Percentiles rank a stretch among this genome's conserved stretches.
Conservation (phyloP, 2,113 vertebrate genomes). For the Zeus faber region DNA sequence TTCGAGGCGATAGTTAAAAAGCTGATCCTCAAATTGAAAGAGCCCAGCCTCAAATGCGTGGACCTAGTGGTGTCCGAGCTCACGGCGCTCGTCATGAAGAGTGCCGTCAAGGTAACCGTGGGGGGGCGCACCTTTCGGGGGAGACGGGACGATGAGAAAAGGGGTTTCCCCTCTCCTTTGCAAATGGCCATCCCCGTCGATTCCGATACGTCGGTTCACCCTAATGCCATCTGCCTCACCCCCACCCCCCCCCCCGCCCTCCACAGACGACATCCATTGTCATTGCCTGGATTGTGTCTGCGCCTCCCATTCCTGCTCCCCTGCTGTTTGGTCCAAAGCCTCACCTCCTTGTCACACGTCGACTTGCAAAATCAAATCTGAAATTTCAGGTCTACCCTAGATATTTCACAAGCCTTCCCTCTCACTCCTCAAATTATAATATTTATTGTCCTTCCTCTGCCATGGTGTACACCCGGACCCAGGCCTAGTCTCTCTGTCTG, state of each 20-base stretch:
- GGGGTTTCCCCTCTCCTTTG: background rate
- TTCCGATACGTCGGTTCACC: too few species aligned
- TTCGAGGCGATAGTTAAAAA: constrained; percentile 98
- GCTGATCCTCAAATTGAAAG: constrained; percentile 97
- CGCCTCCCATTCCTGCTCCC: background rate
- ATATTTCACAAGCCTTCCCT: constrained; percentile 6
- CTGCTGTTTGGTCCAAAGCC: too few species aligned
- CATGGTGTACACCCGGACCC: background rate
- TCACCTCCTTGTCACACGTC: constrained; percentile 9
- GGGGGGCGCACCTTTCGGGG: constrained; percentile 13
- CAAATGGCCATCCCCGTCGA: background rate
- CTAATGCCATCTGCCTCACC: constrained; percentile 21
- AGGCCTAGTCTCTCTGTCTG: constrained; percentile 6
- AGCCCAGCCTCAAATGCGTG: constrained; percentile 95
- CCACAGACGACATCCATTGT: constrained; percentile 1
- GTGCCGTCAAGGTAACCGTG: constrained; percentile 87
- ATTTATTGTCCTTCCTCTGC: background rate
- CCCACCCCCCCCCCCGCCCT: constrained; percentile 10
- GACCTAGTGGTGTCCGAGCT: constrained; percentile 94
- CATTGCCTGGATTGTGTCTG: constrained; percentile 13
- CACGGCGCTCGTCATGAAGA: constrained; percentile 90
- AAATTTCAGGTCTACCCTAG: background rate
- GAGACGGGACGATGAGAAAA: constrained; percentile 28
- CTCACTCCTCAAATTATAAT: background rate
- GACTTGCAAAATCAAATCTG: too few species aligned